phyloP scores from a whole-genome alignment of 2,888 invertebrate species.

The Heterodera filipjevi region DNA sequence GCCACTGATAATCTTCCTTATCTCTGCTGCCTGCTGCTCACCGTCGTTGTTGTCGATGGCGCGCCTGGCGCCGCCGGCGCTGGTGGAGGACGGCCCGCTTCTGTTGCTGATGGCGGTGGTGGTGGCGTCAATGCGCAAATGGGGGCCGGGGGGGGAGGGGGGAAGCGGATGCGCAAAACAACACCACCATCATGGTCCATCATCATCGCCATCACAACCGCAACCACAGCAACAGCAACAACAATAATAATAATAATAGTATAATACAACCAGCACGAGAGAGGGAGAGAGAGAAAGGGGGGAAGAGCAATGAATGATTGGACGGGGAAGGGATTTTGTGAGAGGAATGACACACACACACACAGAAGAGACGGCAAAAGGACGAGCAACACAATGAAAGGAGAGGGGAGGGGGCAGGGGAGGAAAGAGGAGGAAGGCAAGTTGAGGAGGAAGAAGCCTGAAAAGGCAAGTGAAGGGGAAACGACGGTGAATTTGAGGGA shows the following conservation, averaged over 20 bases:
- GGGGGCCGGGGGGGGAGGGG: neutral
- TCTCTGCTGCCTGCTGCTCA: no score
- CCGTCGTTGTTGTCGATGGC: neutral
- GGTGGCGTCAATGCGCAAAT: neutral
- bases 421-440: no score
- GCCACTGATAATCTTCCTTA: neutral
- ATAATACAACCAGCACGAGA: no score
- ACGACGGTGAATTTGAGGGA: neutral
- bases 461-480: no score
- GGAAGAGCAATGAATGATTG: neutral
- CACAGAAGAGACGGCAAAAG: no score
- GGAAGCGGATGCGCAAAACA: constrained; percentile 8
- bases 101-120: neutral
- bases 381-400: neutral
- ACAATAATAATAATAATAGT: neutral
- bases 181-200: neutral
- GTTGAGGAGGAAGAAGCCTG: neutral
- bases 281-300: neutral
- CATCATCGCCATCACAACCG: no score
- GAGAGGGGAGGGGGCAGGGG: no score
- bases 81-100: neutral
- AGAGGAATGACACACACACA: no score
- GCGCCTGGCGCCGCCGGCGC: neutral
- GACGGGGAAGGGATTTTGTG: no score
- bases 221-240: neutral